Conservation (phyloP, 1,140 invertebrate species). For the Bursaphelenchus mucronatus region DNA sequence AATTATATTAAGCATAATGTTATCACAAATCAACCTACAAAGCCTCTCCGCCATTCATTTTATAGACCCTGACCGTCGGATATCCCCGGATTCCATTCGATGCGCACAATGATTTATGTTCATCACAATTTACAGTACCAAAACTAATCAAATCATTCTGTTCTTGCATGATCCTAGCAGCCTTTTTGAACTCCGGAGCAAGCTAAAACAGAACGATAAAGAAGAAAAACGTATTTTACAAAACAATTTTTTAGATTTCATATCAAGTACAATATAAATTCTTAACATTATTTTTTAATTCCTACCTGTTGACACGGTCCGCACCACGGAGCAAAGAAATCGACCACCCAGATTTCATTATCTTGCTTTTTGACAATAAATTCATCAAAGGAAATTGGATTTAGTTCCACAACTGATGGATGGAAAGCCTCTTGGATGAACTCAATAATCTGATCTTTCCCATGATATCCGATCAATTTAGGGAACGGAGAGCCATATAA, state of each 20-base stretch:
- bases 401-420: conserved; percentile 67
- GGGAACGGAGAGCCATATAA: conserved; percentile 63
- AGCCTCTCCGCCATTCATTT: conserved; percentile 52
- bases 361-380: conserved; percentile 64
- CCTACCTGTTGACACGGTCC: conserved; percentile 68
- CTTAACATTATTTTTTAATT: conserved; percentile 24
- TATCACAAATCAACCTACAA: conserved; percentile 10
- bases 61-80: conserved; percentile 71
- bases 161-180: conserved; percentile 42
- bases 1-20: too few species aligned
- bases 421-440: conserved; percentile 68
- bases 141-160: conserved; percentile 66
- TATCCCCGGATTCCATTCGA: conserved; percentile 68
- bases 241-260: too few species aligned
- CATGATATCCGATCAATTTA: conserved; percentile 68
- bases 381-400: conserved; percentile 65
- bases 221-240: too few species aligned
- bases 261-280: background rate
- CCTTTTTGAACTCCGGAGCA: conserved; percentile 54
- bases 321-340: conserved; percentile 72
- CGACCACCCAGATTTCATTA: conserved; percentile 68
- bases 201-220: conserved; percentile 26
- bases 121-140: conserved; percentile 71
- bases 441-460: conserved; percentile 67
- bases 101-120: conserved; percentile 66